Base-by-base conservation (phyloP, 2,888 invertebrate species). In the Clistopyga incitator region DNA sequence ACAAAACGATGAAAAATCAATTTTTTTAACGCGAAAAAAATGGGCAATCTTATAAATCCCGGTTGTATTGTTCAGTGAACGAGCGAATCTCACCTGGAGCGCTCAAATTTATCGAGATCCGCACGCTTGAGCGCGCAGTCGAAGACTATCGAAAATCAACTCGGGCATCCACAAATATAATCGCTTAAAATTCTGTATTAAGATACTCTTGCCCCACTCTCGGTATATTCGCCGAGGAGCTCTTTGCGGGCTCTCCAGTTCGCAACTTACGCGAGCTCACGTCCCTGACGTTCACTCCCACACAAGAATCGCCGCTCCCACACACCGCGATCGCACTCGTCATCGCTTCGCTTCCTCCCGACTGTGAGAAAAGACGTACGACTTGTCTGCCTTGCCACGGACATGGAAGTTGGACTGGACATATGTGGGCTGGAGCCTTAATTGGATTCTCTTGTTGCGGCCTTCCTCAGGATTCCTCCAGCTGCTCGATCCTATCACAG, bases 111-210 rank as follows among this genome's bases (percentile, higher is more conserved):
- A 45, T 72, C 59, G 75, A 78, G 79, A 84, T 84, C 81, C 82
- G 84, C 84, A 82, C 84, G 78, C 77, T 74, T 68, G 75, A 80
- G 65, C 64, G 81, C 74, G 75, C 64, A 71, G 78, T 54, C 68
- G 70, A 80, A 50, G 78, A 74, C 82, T 85, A 74, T 77, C 45
- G 71, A n/a, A 78, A 78, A 15, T 42, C 25, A n/a, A 23, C 68
- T 64, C 42, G 68, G 23, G 42, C 77, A 76, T 78, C 68, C 56
- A 56, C 74, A 61, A 70, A 74, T 84, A 80, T 83, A 83, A 83
- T 83, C 20, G 71, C 54, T 65, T 42, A 34, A 52, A 42, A 42
- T 54, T 29, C 52, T 72, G 70, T 59, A 38, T 45, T 34, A 34
- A 74, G 56, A 6, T 38, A 10, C 38, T 45, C 42, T 64, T n/a